Conservation (phyloP, 2,888 invertebrate genomes). For the Diarsia rubi region DNA sequence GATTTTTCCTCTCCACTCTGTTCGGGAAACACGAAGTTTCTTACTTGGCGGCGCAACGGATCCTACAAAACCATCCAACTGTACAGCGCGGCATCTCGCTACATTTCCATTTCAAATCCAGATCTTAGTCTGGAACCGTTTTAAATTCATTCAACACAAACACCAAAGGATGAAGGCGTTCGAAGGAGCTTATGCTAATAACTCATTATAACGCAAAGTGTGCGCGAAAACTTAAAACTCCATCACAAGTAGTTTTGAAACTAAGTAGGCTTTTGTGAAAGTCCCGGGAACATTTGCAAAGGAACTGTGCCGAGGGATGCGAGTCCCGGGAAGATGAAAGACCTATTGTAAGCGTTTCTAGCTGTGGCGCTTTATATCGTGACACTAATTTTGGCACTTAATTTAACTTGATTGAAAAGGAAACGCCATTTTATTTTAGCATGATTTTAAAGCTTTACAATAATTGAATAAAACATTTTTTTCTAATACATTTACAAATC, state of each 20-base stretch:
- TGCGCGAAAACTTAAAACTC: conserved; percentile 63
- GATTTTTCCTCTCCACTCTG: conserved; percentile 51
- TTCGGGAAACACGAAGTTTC: conserved; percentile 38
- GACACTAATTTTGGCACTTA: conserved; percentile 26
- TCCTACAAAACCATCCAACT: conserved; percentile 10
- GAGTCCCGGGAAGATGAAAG: conserved; percentile 47
- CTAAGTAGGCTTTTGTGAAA: conserved; percentile 59
- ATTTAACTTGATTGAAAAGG: conserved; percentile 26
- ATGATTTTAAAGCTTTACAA: background rate
- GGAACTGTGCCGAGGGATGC: conserved; percentile 54
- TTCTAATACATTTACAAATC: background rate
- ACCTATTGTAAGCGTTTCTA: conserved; percentile 42
- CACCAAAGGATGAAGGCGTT: conserved; percentile 36
- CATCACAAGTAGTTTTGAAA: conserved; percentile 52
- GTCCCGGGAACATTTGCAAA: conserved; percentile 58
- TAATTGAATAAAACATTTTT: background rate
- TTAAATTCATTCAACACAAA: conserved; percentile 59
- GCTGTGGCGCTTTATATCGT: conserved; percentile 13
- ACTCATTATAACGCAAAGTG: conserved; percentile 62
- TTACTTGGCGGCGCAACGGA: conserved; percentile 9
- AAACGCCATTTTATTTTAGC: background rate
- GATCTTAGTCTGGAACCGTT: conserved; percentile 46
- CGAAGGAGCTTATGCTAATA: conserved; percentile 60
- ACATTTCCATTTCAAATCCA: conserved; percentile 45
- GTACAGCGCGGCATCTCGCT: conserved; percentile 13